These are phyloP conservation scores for Vespertilio murinus DNA, from an alignment of 2,797 vertebrate species.

Conservation along the genomic window DNA sequence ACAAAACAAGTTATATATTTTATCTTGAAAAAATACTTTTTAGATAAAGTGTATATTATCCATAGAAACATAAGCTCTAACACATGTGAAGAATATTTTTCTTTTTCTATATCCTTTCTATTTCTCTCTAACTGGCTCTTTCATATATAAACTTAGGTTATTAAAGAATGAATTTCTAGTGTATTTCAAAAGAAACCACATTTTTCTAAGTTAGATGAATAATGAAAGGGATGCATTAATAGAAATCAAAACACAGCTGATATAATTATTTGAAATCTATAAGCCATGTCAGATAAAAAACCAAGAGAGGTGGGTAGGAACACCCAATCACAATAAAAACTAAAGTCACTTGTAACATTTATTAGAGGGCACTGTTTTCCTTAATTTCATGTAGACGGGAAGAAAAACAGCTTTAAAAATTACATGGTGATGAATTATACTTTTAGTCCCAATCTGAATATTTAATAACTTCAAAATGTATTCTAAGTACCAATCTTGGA, in stretches of 20 bases:
- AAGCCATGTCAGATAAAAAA: constrained; percentile 64
- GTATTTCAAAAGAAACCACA: constrained; percentile 24
- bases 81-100: background rate
- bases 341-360: constrained; percentile 51
- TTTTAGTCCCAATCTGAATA: background rate
- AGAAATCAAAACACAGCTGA: constrained; percentile 42
- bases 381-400: constrained; percentile 45
- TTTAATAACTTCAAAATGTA: background rate
- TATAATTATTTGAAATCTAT: constrained; percentile 42
- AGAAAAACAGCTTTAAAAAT: constrained; percentile 11
- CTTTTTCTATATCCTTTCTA: background rate
- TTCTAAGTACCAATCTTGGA: background rate
- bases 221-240: constrained; percentile 38
- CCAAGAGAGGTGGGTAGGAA: background rate
- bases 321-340: constrained; percentile 22
- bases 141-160: constrained; percentile 20
- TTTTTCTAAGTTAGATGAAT: background rate
- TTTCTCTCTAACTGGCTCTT: background rate
- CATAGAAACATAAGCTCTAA: background rate
- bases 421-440: background rate
- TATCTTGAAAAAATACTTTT: constrained; percentile 16
- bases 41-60: background rate
- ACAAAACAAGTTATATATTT: constrained; percentile 27
- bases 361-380: constrained; percentile 81
- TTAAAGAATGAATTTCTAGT: constrained; percentile 47